Evolutionary conservation across 2,888 invertebrate genomes (phyloP), one percentile per base, ranked within the genome.

Genomic region (Sycophila texana): DNA sequence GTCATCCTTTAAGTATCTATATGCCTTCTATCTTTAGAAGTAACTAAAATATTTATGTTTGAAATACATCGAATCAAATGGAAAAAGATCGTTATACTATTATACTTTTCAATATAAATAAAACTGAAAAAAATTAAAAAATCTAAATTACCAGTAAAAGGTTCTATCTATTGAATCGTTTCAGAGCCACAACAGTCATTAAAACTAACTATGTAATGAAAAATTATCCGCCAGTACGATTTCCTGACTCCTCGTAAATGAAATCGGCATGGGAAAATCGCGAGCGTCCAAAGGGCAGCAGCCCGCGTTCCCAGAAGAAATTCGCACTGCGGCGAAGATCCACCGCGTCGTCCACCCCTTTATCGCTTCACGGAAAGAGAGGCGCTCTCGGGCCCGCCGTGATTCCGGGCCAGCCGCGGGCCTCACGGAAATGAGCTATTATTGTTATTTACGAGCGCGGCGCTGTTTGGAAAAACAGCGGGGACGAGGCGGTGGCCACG

Each of bases 341-440:
- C 72, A 14, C 20, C 68, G 22, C 68, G n/a, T 74, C 58, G 66
- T 61, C 55, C 55, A 77, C 66, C 74, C 26, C 71, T 77, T 77
- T 81, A 81, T 77, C 58, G 71, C 18, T 81, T 81, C 81, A 20
- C n/a, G 30, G 81, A 75, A 80, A 51, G n/a, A 39, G 51, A 53
- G 58, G 55, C 16, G 39, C 71, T 73, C 71, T 73, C 82, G 77
- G 82, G 81, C 80, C 72, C 55, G 65, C 26, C 67, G 77, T 63
- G 39, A 73, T 81, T 81, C 78, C 55, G 74, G 83, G 81, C 79
- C 78, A 76, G 74, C n/a, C 5, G 13, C 5, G 67, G 75, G 55
- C 49, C 74, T 22, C 65, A 57, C 77, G 80, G 82, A 82, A 80
- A 80, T 76, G 78, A 77, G 65, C 82, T 79, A 80, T 82, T 84